Conservation (phyloP, 2,888 invertebrate genomes). For the Drosophila formosana region DNA sequence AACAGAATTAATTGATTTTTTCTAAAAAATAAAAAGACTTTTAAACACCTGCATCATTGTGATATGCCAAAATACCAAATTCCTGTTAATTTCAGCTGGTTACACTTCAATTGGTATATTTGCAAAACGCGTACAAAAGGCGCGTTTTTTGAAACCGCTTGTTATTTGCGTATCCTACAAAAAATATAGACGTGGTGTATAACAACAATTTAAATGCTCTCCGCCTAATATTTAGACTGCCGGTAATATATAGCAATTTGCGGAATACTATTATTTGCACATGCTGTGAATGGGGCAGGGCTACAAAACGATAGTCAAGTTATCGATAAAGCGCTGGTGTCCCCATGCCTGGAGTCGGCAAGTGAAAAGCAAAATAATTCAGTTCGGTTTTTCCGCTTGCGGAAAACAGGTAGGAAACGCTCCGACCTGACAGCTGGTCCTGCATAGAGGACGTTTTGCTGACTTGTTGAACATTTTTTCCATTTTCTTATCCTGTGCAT, state of each 20-base stretch:
- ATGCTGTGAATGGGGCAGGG: slow-evolving; percentile 5
- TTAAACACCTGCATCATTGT: too few relatives aligned
- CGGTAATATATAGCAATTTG: not conserved
- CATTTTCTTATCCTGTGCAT: not conserved
- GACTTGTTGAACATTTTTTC: slow-evolving; percentile 47
- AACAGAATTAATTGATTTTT: too few relatives aligned
- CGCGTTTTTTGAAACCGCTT: not conserved
- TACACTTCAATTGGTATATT: not conserved
- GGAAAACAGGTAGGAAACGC: slow-evolving; percentile 55
- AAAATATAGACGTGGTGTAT: not conserved
- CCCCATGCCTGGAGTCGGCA: not conserved
- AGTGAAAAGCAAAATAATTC: slow-evolving; percentile 13
- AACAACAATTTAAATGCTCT: too few relatives aligned
- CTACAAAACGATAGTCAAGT: slow-evolving; percentile 5
- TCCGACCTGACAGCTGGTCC: not conserved
- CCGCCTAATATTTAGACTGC: not conserved
- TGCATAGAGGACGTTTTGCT: not conserved
- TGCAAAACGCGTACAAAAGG: not conserved
- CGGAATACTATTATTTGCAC: not conserved
- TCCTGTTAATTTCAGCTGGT: too few relatives aligned
- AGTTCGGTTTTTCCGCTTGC: slow-evolving; percentile 62
- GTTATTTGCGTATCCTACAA: not conserved
- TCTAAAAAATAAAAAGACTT: too few relatives aligned
- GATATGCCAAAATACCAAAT: too few relatives aligned
- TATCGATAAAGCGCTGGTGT: slow-evolving; percentile 35